Base-by-base conservation (phyloP, 2,888 invertebrate genomes). In the Mesoligia furuncula region DNA sequence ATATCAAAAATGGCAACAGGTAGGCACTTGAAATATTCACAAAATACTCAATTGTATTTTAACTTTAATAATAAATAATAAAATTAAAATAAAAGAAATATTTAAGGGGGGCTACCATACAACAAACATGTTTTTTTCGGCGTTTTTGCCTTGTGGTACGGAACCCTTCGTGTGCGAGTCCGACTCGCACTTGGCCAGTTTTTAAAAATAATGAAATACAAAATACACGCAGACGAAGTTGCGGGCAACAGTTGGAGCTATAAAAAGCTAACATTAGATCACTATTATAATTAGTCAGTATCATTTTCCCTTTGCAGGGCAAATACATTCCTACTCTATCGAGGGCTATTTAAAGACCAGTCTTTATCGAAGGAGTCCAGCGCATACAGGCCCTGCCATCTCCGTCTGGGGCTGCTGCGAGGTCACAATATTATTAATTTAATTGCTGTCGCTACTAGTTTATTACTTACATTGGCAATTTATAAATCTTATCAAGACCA, bases 391-490 rank as follows among this genome's bases (percentile, higher is more conserved):
- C 27, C 67, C 67, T 31, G 17, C 45, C 31, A 72, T 45, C n/a
- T 45, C 42, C 24, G 13, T n/a, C 24, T 67, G 27, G 15, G 42
- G 17, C 68, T 31, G 45, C 31, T 31, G 24, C 67, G 51, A 24
- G 27, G 67, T 48, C 48, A 68, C 48, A 48, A 45, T 36, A 45
- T 69, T 31, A 72, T 11, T 45, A 27, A 54, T 54, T 42, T 65
- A 24, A 17, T 65, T 45, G 24, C 45, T 17, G 17, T 72, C n/a
- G 31, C 31, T n/a, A 72, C 27, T 45, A 45, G 13, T 27, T n/a
- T 6, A 42, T 66, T 36, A 36, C 36, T 36, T 27, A 42, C 42
- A 42, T 66, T 42, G 42, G 11, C 27, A 66, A 45, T 66, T 45
- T 11, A 45, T 17, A 45, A 45, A 45, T 27, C 3, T 20, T 45